Evolutionary conservation across 1,140 invertebrate species (phyloP), one percentile per base, ranked within the genome.

Genomic region (Meloidogyne floridensis): DNA sequence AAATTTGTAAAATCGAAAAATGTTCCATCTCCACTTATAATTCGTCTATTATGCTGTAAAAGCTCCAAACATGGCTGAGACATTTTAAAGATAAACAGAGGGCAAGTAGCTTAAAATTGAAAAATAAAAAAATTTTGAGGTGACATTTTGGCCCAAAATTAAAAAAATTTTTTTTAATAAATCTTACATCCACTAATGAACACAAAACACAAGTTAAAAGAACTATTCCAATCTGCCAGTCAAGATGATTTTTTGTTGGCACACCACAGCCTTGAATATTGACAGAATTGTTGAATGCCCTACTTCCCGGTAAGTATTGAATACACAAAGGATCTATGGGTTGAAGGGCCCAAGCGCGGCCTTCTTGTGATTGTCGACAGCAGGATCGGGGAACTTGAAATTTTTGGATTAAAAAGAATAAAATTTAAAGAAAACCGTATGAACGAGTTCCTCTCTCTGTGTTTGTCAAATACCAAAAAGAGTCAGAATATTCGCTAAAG

Each of bases 401-500:
- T 43, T 13, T 47, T 47, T 18, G 11, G 15, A 13, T 20, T 32
- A 20, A 70, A 47, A 54, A 15, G n/a, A 70, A 18, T 20, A 75
- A 75, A 75, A 13, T 3, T 11, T 20, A 18, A 3, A 13, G 10
- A 11, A 75, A 43, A 79, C 77, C 77, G 65, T 86, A 90, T 8
- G 86, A 84, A 53, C 84, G 72, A 18, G 89, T 90, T 15, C 88
- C 88, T n/a, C 89, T 18, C 47, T 87, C 79, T 2, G 75, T 85
- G 75, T 89, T 89, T n/a, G 89, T 90, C 13, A 89, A 73, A 59
- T 90, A 89, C 88, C 88, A 89, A 75, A 87, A 90, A 9, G 87
- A 86, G 42, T 84, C 84, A 15, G 83, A 75, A 81, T 89, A 89
- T 76, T 89, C 89, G 3, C 54, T 74, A n/a, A 88, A 82, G 1